Evolutionary conservation across 2,113 vertebrate species (phyloP), one percentile per base, ranked within the genome.

Genomic region (Leptodactylus fuscus): DNA sequence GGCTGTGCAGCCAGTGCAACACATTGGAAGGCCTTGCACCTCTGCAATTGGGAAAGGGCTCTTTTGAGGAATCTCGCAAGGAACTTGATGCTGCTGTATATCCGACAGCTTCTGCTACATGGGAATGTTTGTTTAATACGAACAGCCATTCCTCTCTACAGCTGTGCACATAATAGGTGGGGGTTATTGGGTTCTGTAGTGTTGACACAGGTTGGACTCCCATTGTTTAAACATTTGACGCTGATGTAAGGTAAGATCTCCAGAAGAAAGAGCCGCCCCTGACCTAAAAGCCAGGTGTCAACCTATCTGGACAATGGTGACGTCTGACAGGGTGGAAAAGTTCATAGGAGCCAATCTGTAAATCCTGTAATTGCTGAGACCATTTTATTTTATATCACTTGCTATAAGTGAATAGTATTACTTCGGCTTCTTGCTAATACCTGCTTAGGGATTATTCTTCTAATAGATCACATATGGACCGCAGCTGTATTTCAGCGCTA

Each of bases 191-290:
- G n/a, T 75, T 53, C 1, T 11, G 5, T 27, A 13, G 22, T 78
- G 22, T 77, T 77, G 73, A 85, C 82, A 69, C 60, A 51, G 58
- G 27, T 22, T 58, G 20, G 32, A 32, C 48, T 16, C 49, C 36
- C n/a, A 9, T 29, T 80, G 49, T 58, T 85, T 34, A 85, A 81
- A 85, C 67, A 81, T 46, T 7, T 48, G 24, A n/a, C 9, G 29
- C 24, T 16, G 27, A 5, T 51, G 74, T 62, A 32, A 67, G 67
- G 38, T 38, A 27, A 10, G n/a, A 51, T 4, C 22, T 8, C 27
- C 49, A 6, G 22, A 6, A 36, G 67, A 32, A 48, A 60, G 11
- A 24, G 27, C 29, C 41, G n/a, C 55, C 34, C 8, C 29, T 70
- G 27, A 27, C 22, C 32, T 78, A 67, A 20, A 12, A 6, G 4